phyloP scores from a whole-genome alignment of 2,797 vertebrate genomes.

The Cossypha heuglini region DNA sequence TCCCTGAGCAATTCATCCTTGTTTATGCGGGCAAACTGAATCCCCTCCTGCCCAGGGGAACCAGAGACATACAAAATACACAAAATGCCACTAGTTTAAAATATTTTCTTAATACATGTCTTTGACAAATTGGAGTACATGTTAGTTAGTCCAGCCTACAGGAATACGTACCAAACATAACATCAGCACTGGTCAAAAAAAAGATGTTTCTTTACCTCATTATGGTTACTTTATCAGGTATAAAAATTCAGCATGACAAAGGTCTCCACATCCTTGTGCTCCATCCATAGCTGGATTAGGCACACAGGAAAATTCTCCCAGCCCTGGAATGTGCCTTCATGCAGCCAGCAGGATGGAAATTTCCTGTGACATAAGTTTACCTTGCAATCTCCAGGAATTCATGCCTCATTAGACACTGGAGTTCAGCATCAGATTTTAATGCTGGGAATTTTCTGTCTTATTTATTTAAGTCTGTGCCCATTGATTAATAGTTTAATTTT shows the following conservation, averaged over 20 bases:
- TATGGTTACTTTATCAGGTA: not conserved
- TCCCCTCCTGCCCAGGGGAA: not conserved
- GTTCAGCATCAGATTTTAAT: not conserved
- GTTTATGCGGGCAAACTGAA: not conserved
- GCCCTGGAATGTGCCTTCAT: not conserved
- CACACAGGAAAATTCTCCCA: not conserved
- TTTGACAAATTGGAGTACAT: not conserved
- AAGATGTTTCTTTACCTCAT: not conserved
- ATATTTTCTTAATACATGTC: not conserved
- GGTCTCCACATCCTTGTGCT: not conserved
- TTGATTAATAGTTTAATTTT: not conserved
- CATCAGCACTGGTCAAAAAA: rapidly evolving
- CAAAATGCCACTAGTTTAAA: not conserved
- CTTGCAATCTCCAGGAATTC: not conserved
- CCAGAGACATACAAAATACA: not conserved
- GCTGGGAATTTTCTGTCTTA: not conserved
- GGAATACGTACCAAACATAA: not conserved
- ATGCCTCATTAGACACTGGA: not conserved
- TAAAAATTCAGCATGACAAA: not conserved
- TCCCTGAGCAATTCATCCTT: not conserved
- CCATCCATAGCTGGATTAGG: not conserved
- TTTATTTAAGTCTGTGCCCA: not conserved
- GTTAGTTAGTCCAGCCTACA: not conserved
- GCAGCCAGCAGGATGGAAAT: not conserved
- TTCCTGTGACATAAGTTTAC: not conserved